These are phyloP conservation scores for Monochamus saltuarius DNA, from an alignment of 1,140 invertebrate genomes.

Conservation along the genomic window DNA sequence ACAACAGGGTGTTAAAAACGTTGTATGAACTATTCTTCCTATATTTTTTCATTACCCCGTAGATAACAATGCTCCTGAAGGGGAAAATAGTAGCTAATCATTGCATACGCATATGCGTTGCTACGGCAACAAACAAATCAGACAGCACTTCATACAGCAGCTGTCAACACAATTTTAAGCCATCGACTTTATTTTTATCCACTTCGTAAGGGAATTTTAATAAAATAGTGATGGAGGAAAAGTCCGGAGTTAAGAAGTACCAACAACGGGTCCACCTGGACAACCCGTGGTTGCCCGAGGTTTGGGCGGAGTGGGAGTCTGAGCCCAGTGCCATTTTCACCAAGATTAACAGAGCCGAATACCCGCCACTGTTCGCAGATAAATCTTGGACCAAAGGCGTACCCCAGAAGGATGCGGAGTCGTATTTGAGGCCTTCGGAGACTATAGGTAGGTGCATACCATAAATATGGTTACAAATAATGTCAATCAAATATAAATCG, in stretches of 20 bases:
- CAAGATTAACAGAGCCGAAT: slow-evolving; percentile 51
- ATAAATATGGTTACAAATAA: too few relatives aligned
- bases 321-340: slow-evolving; percentile 41
- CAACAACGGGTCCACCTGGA: slow-evolving; percentile 34
- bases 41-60: too few relatives aligned
- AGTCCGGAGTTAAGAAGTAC: slow-evolving; percentile 19
- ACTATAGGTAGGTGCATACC: slow-evolving; percentile 56
- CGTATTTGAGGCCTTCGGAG: slow-evolving; percentile 64
- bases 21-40: too few relatives aligned
- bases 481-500: too few relatives aligned
- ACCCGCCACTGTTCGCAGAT: slow-evolving; percentile 57
- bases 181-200: not conserved
- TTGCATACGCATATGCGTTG: too few relatives aligned
- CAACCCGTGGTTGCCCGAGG: slow-evolving; percentile 50
- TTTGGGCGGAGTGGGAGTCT: slow-evolving; percentile 50
- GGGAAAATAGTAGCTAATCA: too few relatives aligned
- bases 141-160: too few relatives aligned
- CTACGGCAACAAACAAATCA: too few relatives aligned
- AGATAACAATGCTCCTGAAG: too few relatives aligned
- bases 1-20: too few relatives aligned
- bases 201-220: not conserved
- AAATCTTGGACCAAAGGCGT: slow-evolving; percentile 60
- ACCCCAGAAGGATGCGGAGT: slow-evolving; percentile 58
- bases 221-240: not conserved
- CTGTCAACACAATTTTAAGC: not conserved